Base-by-base conservation (phyloP, 2,888 invertebrate species). In the Drosophila cyrtoloma region DNA sequence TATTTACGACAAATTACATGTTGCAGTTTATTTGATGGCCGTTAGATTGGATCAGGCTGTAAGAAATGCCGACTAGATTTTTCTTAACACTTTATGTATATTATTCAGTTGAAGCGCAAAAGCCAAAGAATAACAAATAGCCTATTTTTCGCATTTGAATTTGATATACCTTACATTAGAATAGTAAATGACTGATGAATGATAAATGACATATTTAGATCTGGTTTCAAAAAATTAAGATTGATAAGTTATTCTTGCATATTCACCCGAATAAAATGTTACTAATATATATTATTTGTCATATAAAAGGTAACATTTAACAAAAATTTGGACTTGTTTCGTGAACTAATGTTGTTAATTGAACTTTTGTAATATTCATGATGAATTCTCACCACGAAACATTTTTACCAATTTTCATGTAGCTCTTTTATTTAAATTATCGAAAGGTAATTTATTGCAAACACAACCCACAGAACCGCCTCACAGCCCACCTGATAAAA, bases 371-470 rank as follows among this genome's bases (percentile, higher is more conserved):
- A 16, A 26, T 26, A 26, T 47, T 47, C 9, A 26, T 22, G 16
- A 47, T 9, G 22, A 22, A 22, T 47, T 47, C 14, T 16, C 14
- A 47, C 22, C 16, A 16, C 7, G 47, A 4, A 22, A 7, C 3
- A 19, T 7, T 26, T 28, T 58, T 16, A 19, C 16, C 37, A n/a
- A 32, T 56, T n/a, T 47, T 44, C 22, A 14, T 44, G 26, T 47
- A 22, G 28, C n/a, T 16, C 26, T 19, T 30, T 28, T 32, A 28
- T 56, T 50, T 5, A 28, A 28, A 70, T 59, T 32, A 60, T 19
- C 33, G 28, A 61, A 71, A 16, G 71, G 19, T 42, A 44, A 71
- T 61, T 60, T 51, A 55, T 35, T 12, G 30, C 30, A 16, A 22
- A 22, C 10, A 37, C 28, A 44, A 22, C 19, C 28, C 57, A 57